Conservation (phyloP, 2,113 vertebrate species). For the Psettodes erumei region DNA sequence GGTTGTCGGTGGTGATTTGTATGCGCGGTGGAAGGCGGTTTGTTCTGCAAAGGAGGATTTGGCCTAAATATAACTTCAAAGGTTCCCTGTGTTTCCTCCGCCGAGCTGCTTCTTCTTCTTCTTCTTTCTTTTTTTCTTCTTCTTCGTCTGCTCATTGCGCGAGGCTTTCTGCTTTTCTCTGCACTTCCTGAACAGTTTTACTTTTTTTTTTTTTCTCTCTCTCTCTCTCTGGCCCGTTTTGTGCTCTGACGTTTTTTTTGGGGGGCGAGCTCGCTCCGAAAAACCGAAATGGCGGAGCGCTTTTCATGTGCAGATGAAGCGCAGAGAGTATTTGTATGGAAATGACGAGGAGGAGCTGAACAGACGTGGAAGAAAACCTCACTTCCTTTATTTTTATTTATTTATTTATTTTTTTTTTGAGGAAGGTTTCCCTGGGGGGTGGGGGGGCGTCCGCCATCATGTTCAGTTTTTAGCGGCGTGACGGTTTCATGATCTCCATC, state of each 20-base stretch:
- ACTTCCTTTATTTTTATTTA: too few relatives aligned
- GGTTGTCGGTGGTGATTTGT: constrained; percentile 50
- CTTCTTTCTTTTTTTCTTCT: too few relatives aligned
- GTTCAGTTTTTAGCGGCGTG: too few relatives aligned
- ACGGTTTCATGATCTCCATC: too few relatives aligned
- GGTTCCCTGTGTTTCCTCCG: constrained; percentile 45
- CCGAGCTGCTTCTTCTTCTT: constrained; percentile 48
- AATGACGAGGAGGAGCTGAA: neutral
- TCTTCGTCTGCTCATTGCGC: constrained; percentile 36
- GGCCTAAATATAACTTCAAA: constrained; percentile 75
- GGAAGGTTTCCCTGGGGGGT: too few relatives aligned
- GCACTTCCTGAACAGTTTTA: constrained; percentile 25
- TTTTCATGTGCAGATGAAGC: neutral
- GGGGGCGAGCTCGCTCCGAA: too few relatives aligned
- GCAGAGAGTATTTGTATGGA: neutral
- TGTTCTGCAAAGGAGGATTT: constrained; percentile 69
- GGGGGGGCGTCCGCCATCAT: too few relatives aligned
- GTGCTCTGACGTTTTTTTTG: neutral
- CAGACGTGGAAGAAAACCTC: too few relatives aligned
- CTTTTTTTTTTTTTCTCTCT: too few relatives aligned
- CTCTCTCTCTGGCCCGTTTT: neutral
- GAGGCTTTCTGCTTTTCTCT: constrained; percentile 3
- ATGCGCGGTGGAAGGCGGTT: constrained; percentile 46
- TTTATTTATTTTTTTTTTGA: too few relatives aligned
- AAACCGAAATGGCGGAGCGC: too few relatives aligned